Evolutionary conservation across 2,888 invertebrate genomes (phyloP).

Genomic region (Biston stratarius): DNA sequence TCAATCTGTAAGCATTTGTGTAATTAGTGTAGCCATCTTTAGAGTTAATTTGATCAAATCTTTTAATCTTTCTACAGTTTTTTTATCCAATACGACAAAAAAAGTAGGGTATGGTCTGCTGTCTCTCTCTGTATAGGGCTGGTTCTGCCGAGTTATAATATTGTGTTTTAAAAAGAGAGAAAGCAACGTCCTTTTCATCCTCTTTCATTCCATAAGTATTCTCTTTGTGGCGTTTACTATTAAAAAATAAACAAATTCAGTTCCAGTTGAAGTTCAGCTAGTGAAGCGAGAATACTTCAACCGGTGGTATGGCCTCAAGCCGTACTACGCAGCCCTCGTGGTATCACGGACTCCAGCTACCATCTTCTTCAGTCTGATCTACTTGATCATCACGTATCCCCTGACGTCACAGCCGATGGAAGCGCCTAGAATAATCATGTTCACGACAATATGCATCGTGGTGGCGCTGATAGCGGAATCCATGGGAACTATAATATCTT

Average conservation of each 20-base stretch:
- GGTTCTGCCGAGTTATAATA: no score
- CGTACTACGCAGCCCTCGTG: constrained; percentile 92
- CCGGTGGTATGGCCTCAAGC: constrained; percentile 93
- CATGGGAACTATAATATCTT: constrained; percentile 91
- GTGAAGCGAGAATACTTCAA: constrained; percentile 94
- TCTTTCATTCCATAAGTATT: no score
- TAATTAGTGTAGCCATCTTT: no score
- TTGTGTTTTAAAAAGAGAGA: no score
- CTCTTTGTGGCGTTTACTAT: not conserved
- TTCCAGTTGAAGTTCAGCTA: constrained; percentile 92
- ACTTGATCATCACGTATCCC: constrained; percentile 90
- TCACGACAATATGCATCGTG: constrained; percentile 89
- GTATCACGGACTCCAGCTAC: constrained; percentile 91
- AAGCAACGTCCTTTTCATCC: no score
- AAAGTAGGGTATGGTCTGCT: no score
- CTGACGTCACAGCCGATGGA: constrained; percentile 93
- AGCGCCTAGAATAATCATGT: constrained; percentile 88
- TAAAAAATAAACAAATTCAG: constrained; percentile 78
- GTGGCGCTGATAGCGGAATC: constrained; percentile 93
- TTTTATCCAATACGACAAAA: no score
- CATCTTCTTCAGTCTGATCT: constrained; percentile 89
- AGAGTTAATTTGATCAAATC: no score
- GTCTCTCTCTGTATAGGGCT: no score
- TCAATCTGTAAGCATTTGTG: no score
- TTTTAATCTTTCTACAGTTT: no score